Conservation (phyloP, 2,113 vertebrate species). For the Nibea coibor region DNA sequence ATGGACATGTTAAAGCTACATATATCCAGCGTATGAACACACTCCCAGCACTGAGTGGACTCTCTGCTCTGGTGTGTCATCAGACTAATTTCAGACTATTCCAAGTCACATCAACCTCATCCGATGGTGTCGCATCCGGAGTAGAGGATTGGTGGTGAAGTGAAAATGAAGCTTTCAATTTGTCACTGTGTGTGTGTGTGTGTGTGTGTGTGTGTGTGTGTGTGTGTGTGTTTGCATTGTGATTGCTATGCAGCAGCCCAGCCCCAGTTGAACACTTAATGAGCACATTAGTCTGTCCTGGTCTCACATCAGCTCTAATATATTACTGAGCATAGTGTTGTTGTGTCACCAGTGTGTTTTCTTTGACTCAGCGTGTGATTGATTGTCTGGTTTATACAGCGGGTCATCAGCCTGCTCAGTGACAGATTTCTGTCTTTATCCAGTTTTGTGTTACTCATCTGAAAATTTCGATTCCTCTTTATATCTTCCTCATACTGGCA, state of each 20-base stretch:
- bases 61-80: background rate
- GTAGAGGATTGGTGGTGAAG: background rate
- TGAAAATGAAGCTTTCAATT: conserved; percentile 5
- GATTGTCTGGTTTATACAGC: background rate
- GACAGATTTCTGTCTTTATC: too few relatives aligned
- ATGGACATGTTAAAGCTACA: background rate
- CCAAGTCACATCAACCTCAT: background rate
- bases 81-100: conserved; percentile 17
- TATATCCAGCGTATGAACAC: background rate
- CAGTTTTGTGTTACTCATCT: too few relatives aligned
- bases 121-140: conserved; percentile 4
- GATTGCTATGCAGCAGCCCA: background rate
- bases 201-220: background rate
- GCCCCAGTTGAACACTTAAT: background rate
- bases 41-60: background rate
- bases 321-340: background rate
- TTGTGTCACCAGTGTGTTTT: background rate
- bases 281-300: conserved; percentile 1
- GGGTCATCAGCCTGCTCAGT: background rate
- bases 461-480: too few relatives aligned
- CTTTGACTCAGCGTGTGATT: background rate
- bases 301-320: conserved; percentile 4
- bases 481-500: too few relatives aligned
- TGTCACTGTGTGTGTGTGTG: background rate
- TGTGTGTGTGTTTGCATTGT: background rate